Evolutionary conservation across 2,888 invertebrate genomes (phyloP).

Genomic region (Dione vanillae): DNA sequence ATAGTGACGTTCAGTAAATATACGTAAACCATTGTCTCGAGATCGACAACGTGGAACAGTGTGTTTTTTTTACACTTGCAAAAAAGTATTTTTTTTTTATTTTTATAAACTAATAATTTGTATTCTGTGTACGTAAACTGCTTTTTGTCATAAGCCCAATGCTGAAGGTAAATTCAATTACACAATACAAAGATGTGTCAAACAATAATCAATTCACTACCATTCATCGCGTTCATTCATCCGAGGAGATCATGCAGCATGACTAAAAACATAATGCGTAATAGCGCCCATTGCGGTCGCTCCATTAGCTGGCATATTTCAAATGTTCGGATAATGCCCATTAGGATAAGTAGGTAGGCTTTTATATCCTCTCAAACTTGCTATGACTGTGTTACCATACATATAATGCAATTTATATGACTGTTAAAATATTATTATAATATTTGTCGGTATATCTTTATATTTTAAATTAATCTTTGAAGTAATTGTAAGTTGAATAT

Average conservation of each 20-base stretch:
- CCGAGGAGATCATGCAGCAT: conserved; percentile 46
- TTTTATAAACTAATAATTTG: no score
- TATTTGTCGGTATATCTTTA: no score
- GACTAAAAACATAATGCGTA: conserved; percentile 47
- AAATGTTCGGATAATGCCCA: conserved; percentile 33
- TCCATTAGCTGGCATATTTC: conserved; percentile 38
- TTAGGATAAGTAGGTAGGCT: conserved; percentile 25
- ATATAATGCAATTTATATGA: no score
- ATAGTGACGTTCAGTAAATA: no score
- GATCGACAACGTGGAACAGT: no score
- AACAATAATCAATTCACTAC: conserved; percentile 43
- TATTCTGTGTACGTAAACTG: no score
- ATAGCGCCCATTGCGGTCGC: conserved; percentile 41
- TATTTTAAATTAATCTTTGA: no score
- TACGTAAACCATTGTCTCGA: no score
- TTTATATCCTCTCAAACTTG: conserved; percentile 6
- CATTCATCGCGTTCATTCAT: conserved; percentile 40
- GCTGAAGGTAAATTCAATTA: conserved; percentile 39
- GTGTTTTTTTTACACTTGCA: no score
- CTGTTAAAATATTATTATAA: no score
- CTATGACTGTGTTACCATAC: not conserved
- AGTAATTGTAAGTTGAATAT: no score
- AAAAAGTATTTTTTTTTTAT: no score
- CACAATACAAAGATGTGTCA: conserved; percentile 42
- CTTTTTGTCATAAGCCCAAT: not conserved